Base-by-base conservation (phyloP, 2,888 invertebrate species). In the Amaurobius ferox region DNA sequence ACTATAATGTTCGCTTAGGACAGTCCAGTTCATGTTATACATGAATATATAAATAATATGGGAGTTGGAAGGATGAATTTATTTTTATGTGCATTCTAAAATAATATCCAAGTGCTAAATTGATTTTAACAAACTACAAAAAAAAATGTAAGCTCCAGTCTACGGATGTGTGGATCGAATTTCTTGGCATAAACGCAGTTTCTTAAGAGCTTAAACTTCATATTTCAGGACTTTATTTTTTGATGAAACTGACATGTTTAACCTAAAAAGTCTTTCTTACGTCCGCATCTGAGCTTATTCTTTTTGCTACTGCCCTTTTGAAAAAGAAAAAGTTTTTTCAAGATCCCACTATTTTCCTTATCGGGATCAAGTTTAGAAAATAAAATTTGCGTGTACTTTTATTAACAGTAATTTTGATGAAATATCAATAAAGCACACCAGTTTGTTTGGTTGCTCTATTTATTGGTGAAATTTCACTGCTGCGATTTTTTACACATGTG, bases 221-320 rank as follows among this genome's bases (percentile, higher is more conserved):
- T 28, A 77, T 73, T 61, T 73, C 62, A 61, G 61, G 39, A 26
- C 30, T 68, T 73, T 67, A 80, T 68, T 74, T n/a, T 73, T 80
- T 44, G 73, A 74, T 40, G 70, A 62, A 39, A 80, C 35, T 32
- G 19, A 67, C 29, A 55, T 55, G 23, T 61, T 28, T 30, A 68
- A 72, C 72, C 48, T 23, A 44, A 80, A 61, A 70, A 67, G 30
- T 13, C 39, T 80, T 74, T 61, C 74, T 67, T 61, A 62, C 80
- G 74, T 80, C 80, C 80, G 80, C 80, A 68, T 80, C 80, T 61
- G 80, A 80, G 80, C 80, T 80, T 80, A 80, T 67, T 74, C 68
- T 80, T 62, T 79, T 80, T 80, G 80, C 80, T 80, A 80, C 74
- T 40, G 39, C 67, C 16, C 61, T n/a, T 66, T 80, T 67, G 16